Conservation (phyloP, 1,140 invertebrate genomes). For the Rhynchophorus ferrugineus region DNA sequence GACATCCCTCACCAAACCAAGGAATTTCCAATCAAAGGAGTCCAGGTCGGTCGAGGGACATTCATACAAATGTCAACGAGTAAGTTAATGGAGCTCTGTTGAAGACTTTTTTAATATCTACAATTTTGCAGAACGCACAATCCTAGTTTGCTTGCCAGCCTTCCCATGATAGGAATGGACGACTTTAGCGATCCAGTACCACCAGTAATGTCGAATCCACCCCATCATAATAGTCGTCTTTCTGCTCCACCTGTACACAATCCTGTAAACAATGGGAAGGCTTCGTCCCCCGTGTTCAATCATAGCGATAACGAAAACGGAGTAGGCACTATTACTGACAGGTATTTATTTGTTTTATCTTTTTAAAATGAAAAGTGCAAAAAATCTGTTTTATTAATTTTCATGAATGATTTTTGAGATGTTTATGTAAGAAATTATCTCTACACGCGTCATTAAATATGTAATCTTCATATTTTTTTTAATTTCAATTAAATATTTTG, state of each 20-base stretch:
- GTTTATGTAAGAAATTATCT: no score
- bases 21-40: slow-evolving; percentile 28
- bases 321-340: slow-evolving; percentile 36
- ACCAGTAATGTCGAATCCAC: slow-evolving; percentile 13
- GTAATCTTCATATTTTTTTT: no score
- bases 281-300: slow-evolving; percentile 16
- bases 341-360: slow-evolving; percentile 7
- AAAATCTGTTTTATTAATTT: background rate
- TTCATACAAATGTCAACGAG: slow-evolving; percentile 29
- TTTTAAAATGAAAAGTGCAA: background rate
- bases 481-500: no score
- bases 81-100: no score
- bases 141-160: slow-evolving; percentile 57
- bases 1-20: slow-evolving; percentile 34
- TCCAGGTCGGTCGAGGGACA: slow-evolving; percentile 22
- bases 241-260: background rate
- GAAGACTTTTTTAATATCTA: no score
- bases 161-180: slow-evolving; percentile 68
- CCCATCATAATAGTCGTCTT: slow-evolving; percentile 12
- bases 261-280: slow-evolving; percentile 15
- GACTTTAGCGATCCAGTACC: slow-evolving; percentile 42
- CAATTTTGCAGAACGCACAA: slow-evolving; percentile 36
- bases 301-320: slow-evolving; percentile 30
- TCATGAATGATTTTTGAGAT: no score
- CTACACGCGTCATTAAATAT: no score